Conservation (phyloP, 1,140 invertebrate genomes). For the Sinonovacula constricta region DNA sequence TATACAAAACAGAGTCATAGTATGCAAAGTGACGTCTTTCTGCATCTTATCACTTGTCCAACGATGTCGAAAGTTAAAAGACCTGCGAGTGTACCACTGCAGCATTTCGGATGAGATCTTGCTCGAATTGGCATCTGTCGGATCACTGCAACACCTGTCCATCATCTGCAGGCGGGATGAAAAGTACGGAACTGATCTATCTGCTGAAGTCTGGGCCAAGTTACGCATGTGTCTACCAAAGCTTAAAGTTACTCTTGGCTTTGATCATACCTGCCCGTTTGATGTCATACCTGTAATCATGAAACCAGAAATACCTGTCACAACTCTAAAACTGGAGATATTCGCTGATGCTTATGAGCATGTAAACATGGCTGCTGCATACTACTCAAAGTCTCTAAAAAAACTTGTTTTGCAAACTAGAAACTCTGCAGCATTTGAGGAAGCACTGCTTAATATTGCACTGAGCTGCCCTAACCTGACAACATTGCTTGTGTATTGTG, state of each 20-base stretch:
- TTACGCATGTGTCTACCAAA: conserved; percentile 53
- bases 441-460: conserved; percentile 58
- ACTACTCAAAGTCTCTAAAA: conserved; percentile 61
- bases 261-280: conserved; percentile 71
- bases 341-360: conserved; percentile 68
- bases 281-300: conserved; percentile 63
- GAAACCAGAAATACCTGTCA: conserved; percentile 69
- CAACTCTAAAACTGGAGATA: conserved; percentile 65
- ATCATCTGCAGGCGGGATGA: conserved; percentile 66
- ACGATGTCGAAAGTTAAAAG: conserved; percentile 59
- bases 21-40: conserved; percentile 61
- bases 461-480: conserved; percentile 52
- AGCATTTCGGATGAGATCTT: conserved; percentile 68
- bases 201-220: conserved; percentile 59
- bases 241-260: conserved; percentile 64
- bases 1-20: conserved; percentile 68
- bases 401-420: conserved; percentile 65
- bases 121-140: conserved; percentile 51
- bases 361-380: conserved; percentile 60
- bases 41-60: conserved; percentile 60
- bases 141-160: conserved; percentile 58
- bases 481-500: conserved; percentile 66
- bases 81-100: conserved; percentile 62
- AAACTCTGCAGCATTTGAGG: conserved; percentile 56
- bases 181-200: conserved; percentile 65